Evolutionary conservation across 2,888 invertebrate species (phyloP).

Genomic region (Drosophila demipolita): DNA sequence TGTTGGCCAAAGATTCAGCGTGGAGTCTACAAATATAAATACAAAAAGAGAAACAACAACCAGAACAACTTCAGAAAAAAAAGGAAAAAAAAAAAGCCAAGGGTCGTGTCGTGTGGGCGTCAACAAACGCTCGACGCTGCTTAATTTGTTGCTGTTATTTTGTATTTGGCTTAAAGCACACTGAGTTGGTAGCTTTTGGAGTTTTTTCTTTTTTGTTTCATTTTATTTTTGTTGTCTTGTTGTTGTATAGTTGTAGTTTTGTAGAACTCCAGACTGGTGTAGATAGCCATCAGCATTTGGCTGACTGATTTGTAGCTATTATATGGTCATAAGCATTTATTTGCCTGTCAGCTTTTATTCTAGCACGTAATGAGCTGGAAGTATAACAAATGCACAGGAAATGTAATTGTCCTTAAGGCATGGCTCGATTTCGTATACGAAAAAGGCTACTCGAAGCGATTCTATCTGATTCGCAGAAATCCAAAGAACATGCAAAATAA

Average conservation of each 20-base stretch:
- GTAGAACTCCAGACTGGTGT: constrained; percentile 20
- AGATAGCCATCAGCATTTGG: constrained; percentile 64
- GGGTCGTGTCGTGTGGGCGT: constrained; percentile 63
- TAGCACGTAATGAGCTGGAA: constrained; percentile 43
- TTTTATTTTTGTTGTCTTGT: background rate
- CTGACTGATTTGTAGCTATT: constrained; percentile 76
- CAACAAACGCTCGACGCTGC: constrained; percentile 42
- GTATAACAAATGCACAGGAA: constrained; percentile 45
- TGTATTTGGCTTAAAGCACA: constrained; percentile 22
- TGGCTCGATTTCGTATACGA: background rate
- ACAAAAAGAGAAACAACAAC: constrained; percentile 11
- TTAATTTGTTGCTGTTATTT: constrained; percentile 37
- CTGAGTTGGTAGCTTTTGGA: constrained; percentile 24
- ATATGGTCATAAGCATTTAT: constrained; percentile 66
- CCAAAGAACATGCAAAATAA: background rate
- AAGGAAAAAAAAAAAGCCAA: constrained; percentile 31
- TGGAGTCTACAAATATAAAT: constrained; percentile 30
- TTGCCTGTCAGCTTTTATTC: constrained; percentile 50
- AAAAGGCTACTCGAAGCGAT: background rate
- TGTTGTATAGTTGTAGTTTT: constrained; percentile 14
- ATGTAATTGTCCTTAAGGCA: constrained; percentile 34
- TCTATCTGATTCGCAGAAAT: constrained; percentile 9
- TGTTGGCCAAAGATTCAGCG: constrained; percentile 64
- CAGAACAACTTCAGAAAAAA: constrained; percentile 8
- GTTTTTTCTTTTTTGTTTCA: background rate